Evolutionary conservation across 2,797 vertebrate species (phyloP).

Genomic region (Lerista edwardsae): DNA sequence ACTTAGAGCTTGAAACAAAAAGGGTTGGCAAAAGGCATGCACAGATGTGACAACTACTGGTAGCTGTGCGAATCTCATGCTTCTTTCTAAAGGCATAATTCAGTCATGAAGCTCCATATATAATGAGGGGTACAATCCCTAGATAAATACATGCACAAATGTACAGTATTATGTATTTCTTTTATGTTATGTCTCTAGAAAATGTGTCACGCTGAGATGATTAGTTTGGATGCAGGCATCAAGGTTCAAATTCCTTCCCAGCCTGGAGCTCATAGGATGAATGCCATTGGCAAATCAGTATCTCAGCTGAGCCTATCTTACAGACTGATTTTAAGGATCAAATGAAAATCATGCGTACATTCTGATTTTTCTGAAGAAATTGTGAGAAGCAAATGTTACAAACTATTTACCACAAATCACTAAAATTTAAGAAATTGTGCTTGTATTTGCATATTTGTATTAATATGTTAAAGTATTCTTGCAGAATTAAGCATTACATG

Average conservation of each 20-base stretch:
- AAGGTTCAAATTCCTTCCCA: background rate
- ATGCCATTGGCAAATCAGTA: background rate
- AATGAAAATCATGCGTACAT: too few species aligned
- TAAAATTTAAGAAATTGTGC: background rate
- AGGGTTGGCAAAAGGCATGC: background rate
- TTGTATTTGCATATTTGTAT: background rate
- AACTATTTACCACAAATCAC: background rate
- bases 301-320: background rate
- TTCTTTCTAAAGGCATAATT: background rate
- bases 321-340: background rate
- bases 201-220: background rate
- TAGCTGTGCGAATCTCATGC: background rate
- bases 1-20: background rate
- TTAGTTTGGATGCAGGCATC: background rate
- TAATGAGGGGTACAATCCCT: background rate
- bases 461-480: background rate
- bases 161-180: background rate
- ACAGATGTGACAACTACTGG: background rate
- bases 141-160: too few species aligned
- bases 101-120: background rate
- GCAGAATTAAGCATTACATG: background rate
- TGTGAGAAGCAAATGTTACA: background rate
- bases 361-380: background rate
- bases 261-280: background rate
- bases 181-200: background rate